These are phyloP conservation scores for Rachycentron canadum DNA, from an alignment of 2,797 vertebrate species.

Conservation along the genomic window DNA sequence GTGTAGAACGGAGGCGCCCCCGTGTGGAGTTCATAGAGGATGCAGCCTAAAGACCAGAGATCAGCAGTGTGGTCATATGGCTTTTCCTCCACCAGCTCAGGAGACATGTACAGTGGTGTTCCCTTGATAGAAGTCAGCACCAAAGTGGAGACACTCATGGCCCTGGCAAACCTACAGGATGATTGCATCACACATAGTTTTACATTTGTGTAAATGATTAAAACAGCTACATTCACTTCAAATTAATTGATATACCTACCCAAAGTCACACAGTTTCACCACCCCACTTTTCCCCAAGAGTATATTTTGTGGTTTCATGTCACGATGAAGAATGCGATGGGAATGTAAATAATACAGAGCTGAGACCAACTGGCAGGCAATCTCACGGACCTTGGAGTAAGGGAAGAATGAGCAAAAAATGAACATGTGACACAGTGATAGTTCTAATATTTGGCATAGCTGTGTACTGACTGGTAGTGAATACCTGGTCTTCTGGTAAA, in stretches of 20 bases:
- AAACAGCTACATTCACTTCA: fast-evolving
- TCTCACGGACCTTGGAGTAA: slow-evolving; percentile 87
- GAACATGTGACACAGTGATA: not conserved
- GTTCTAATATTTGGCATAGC: not conserved
- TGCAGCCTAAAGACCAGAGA: slow-evolving; percentile 98
- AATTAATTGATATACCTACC: slow-evolving; percentile 82
- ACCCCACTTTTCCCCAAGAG: slow-evolving; percentile 92
- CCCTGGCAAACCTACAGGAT: slow-evolving; percentile 92
- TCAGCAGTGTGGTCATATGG: slow-evolving; percentile 97
- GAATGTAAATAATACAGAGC: slow-evolving; percentile 98
- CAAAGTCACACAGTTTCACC: slow-evolving; percentile 98
- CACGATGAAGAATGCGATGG: slow-evolving; percentile 96
- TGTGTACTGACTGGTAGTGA: not conserved
- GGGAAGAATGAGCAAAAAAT: not conserved
- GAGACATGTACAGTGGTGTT: slow-evolving; percentile 98
- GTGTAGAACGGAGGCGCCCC: slow-evolving; percentile 97
- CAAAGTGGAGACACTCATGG: slow-evolving; percentile 96
- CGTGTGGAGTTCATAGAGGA: slow-evolving; percentile 95
- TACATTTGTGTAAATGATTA: not conserved
- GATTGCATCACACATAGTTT: not conserved
- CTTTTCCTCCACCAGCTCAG: slow-evolving; percentile 95
- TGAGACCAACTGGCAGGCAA: slow-evolving; percentile 95
- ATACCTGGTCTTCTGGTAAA: slow-evolving; percentile 93
- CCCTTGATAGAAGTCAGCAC: slow-evolving; percentile 98
- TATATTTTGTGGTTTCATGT: slow-evolving; percentile 99